Evolutionary conservation across 2,888 invertebrate genomes (phyloP), one percentile per base, ranked within the genome.

Genomic region (Hyposoter didymator): DNA sequence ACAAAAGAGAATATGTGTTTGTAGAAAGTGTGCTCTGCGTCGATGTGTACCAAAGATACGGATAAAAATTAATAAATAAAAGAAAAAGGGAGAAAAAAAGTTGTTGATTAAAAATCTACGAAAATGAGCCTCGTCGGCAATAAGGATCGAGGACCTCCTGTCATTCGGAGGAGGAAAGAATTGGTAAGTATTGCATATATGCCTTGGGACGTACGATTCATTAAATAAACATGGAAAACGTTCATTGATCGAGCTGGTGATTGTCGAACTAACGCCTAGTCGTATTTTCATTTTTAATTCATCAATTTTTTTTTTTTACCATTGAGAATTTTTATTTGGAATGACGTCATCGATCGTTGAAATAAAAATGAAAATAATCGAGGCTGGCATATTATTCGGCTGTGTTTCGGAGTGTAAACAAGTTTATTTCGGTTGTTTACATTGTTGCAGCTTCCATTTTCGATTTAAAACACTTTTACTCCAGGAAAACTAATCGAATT

Each of bases 41-140:
- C 28, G 28, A 39, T 64, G 55, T 39, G 28, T 28, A 49, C 52
- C 35, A 72, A 49, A 49, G 35, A 45, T 19, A 69, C 19, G 62
- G 62, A 59, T 19, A 28, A 1, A 39, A 64, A 28, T n/a, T n/a
- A n/a, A n/a, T n/a, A n/a, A n/a, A 59, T 19, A 28, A 1, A 39
- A 64, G n/a, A 19, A 67, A 55, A 55, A 7, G 17, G 52, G 5
- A 39, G 39, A 8, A 78, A 35, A 45, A 75, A 75, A 78, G 75
- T 55, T 49, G 49, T 55, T 55, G 45, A 74, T 79, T 43, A 39
- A 69, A 52, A 5, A 52, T n/a, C 19, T 7, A 39, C 49, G 79
- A 89, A 90, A 89, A 92, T 91, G 92, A 90, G 87, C 81, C 84
- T 84, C 87, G 80, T 88, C 88, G 88, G 87, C 89, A 90, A 28